Base-by-base conservation (phyloP, 2,888 invertebrate genomes). In the Elmis aenea region DNA sequence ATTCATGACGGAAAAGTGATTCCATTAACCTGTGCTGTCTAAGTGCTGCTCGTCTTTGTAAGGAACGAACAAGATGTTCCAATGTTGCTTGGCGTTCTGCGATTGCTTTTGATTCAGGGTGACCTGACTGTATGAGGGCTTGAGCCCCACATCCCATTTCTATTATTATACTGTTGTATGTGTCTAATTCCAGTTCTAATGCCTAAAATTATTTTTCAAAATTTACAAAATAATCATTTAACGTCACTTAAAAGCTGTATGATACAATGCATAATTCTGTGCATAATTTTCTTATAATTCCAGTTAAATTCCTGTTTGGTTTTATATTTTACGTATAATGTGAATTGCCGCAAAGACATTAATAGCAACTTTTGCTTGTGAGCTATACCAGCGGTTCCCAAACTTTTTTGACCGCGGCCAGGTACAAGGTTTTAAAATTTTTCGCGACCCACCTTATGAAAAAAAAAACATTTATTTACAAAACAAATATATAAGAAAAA, bases 91-190 rank as follows among this genome's bases (percentile, higher is more conserved):
- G 89, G 14, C 88, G 77, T 45, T 79, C 81, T 5, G 78, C 73
- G 49, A 97, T 85, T 5, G 84, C 79, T 54, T 84, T 86, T 30
- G 85, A 81, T 58, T 90, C 90, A 0, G 89, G 86, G 69, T 93
- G 91, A 5, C 85, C 82, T 3, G 81, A 75, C 43, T 81, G 70
- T 1, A 90, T 81, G 82, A 95, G 85, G 1, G 81, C 74, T 18
- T 83, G 76, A 2, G 92, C 93, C 38, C 82, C 85, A 60, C 85
- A 83, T 2, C 92, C 86, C 85, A 96, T 94, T 74, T 94, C 93
- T 2, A 84, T 83, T 14, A 96, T 86, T 31, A 93, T 87, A 5
- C 88, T 89, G 41, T 83, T 84, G 70, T 95, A 94, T 0, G 92
- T 90, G 61, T 93, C 93, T 50, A 94, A 71, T 61, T 92, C 92